Base-by-base conservation (phyloP, 2,888 invertebrate species). In the Epiblema foenella region DNA sequence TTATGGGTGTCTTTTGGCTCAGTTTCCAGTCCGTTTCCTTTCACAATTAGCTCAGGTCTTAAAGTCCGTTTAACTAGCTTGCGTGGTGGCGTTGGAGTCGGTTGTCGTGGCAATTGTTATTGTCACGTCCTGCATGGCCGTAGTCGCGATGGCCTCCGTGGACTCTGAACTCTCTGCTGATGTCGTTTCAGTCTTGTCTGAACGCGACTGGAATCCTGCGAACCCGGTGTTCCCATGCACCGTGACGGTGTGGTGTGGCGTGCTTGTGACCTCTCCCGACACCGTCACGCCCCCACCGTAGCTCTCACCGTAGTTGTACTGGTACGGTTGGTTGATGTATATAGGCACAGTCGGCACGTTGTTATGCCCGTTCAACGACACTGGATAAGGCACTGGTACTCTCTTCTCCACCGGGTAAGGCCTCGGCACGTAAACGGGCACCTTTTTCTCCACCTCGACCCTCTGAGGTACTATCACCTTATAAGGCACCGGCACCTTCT, bases 371-470 rank as follows among this genome's bases (percentile, higher is more conserved):
- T 73, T 74, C 17, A 76, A 73, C 42, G 75, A 68, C 0, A 77
- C 77, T 2, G 77, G 79, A 76, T 68, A 80, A 24, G 75, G 73
- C 18, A 88, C 85, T 63, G 93, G 92, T 0, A 93, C 85, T 75
- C 86, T 90, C 73, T 87, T 89, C 76, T 93, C 92, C 0, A 93
- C 84, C 57, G 86, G 85, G 1, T 74, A 73, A 17, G 76, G 77
- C 60, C 75, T 74, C 12, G 77, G 77, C 9, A 79, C 73, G 65
- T 77, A 79, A 9, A 81, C 76, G 0, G 91, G 90, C 7, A 92
- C 83, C 73, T 83, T 89, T 65, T 88, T 87, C 74, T 90, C 88
- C 0, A 91, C 90, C 80, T 94, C 89, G 0, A 89, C 84, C 39
- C 68, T 73, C 58, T 77, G 76, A 10, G 77, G 78, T 11, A 79